Evolutionary conservation across 2,888 invertebrate species (phyloP), one percentile per base, ranked within the genome.

Genomic region (Slavum lentiscoides): DNA sequence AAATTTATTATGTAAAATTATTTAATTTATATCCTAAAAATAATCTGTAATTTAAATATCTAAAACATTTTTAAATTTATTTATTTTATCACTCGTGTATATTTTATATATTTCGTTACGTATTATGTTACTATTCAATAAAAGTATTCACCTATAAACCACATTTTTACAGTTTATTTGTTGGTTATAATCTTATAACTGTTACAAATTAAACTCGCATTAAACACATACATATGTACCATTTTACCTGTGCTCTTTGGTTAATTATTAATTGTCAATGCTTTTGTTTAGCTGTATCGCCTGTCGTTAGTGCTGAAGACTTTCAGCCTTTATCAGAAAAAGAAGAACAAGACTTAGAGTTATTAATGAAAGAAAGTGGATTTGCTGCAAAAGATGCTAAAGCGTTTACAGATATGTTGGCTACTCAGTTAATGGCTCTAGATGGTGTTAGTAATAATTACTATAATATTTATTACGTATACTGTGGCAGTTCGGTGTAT

Each of bases 271-370:
- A 64, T 83, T 85, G 17, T 76, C 83, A 30, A 83, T 83, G 85
- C 72, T 86, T 5, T 49, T 67, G 58, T 59, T 59, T 64, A 80
- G 80, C 64, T 64, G 55, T 55, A 58, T 80, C 72, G 13, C 80
- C 80, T 72, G 58, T 80, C 58, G 64, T 80, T 43, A 80, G 58
- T n/a, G 70, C 87, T 43, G 89, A 88, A 75, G 93, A 94, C 85
- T 94, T 93, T 85, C 92, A 93, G 85, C 94, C 94, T 4, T 90
- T 95, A 64, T 92, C 93, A 0, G 91, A 92, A 83, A 92, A 92
- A 85, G 96, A 97, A 86, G 94, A 96, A 84, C 89, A 90, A 39
- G 97, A 96, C 87, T 88, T 96, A 82, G 92, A 92, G 80, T 92
- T 92, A 84, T 88, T 98, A 83, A 93, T 98, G 88, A 90, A 91